phyloP scores from a whole-genome alignment of 2,113 vertebrate genomes.

The Dinomys branickii region DNA sequence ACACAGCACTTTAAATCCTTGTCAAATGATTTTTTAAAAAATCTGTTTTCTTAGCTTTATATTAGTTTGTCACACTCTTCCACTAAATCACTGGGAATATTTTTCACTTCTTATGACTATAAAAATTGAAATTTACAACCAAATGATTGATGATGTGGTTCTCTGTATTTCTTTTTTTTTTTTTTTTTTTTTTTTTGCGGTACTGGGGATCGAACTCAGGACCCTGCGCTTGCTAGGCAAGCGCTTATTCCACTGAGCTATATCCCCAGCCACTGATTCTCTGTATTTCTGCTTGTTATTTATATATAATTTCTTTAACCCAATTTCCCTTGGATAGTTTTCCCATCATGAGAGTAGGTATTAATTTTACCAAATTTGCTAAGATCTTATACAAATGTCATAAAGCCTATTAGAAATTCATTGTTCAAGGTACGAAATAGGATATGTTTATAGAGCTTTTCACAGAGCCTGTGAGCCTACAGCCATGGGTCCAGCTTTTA shows the following conservation, averaged over 20 bases:
- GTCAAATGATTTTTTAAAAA: not conserved
- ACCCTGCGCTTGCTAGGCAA: too few relatives aligned
- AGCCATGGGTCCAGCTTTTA: conserved; percentile 54
- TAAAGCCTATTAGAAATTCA: conserved; percentile 71
- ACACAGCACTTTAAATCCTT: not conserved
- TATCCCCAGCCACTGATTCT: too few relatives aligned
- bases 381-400: conserved; percentile 72
- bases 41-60: conserved; percentile 8
- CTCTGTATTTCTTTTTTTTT: conserved; percentile 33
- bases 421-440: conserved; percentile 74
- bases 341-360: conserved; percentile 15
- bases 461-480: conserved; percentile 14
- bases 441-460: conserved; percentile 53
- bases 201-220: too few relatives aligned
- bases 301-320: conserved; percentile 55
- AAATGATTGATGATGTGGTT: conserved; percentile 48
- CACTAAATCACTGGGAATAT: conserved; percentile 41
- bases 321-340: conserved; percentile 55
- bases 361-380: conserved; percentile 69
- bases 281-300: conserved; percentile 37
- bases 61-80: conserved; percentile 20
- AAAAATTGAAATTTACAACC: conserved; percentile 40
- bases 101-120: conserved; percentile 42
- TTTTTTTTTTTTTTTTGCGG: too few relatives aligned
- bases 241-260: too few relatives aligned